Evolutionary conservation across 2,797 vertebrate genomes (phyloP), one percentile per base, ranked within the genome.

Genomic region (Neomorphus geoffroyi): DNA sequence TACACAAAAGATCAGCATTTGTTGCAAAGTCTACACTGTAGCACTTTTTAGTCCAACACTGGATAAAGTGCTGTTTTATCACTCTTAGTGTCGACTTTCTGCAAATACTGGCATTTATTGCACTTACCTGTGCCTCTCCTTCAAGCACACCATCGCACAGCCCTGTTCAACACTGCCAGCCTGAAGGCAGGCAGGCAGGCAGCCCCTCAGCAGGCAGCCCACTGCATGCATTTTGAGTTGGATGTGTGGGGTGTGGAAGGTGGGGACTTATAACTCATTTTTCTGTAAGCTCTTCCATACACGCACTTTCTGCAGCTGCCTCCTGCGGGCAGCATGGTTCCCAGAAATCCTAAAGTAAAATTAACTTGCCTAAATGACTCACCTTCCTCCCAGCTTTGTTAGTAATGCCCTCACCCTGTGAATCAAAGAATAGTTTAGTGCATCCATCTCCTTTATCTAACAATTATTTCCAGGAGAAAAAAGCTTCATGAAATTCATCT

Each of bases 31-130:
- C 99, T 92, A 99, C 96, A 10, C 67, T 30, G 67, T 97, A 97
- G 82, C 98, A 99, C 86, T 99, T 98, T 72, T 98, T 98, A 92
- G 99, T 97, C 99, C 99, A 99, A 88, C 98, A 97, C 77, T 98
- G 98, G 56, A 26, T 48, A 53, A 64, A 67, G 39, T 4, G 70
- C 35, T 81, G 65, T 43, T 78, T 26, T 60, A 19, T 57, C 74
- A 14, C 32, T n/a, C 23, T 12, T 7, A 2, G 0, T 19, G 46
- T 46, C 27, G 56, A 43, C 24, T 43, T 72, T 43, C 35, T 56
- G n/a, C 71, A 54, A 12, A 28, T 2, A 4, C 17, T 5, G 37
- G 46, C 39, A 13, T 13, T 6, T 41, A 43, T 3, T 35, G 1
- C 51, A 9, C 18, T 10, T 14, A 6, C 32, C 46, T 4, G 43